A percentile compares a stretch with the other conserved stretches of the same genome.
Conservation (phyloP, 1,140 invertebrate species). For the Trypoxylus dichotomus region DNA sequence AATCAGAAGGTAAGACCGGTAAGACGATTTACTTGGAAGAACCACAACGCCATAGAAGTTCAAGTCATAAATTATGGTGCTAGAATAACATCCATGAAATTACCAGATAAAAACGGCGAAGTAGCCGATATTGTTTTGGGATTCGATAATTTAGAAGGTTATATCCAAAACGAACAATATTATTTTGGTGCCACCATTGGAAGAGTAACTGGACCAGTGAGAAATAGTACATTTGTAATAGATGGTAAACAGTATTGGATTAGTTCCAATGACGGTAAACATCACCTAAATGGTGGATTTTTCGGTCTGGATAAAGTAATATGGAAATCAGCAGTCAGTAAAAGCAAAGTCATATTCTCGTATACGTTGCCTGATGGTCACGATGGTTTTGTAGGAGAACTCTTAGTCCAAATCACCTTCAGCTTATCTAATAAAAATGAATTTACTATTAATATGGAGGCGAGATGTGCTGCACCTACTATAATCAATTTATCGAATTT, state of each 20-base stretch:
- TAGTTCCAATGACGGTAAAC: conserved; percentile 59
- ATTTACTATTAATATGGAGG: conserved; percentile 62
- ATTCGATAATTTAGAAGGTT: conserved; percentile 69
- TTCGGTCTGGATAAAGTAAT: conserved; percentile 68
- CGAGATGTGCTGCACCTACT: conserved; percentile 61
- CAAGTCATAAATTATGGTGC: conserved; percentile 71
- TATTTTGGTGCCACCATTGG: conserved; percentile 77
- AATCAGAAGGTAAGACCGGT: conserved; percentile 39
- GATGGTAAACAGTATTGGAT: conserved; percentile 63
- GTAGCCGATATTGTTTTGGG: conserved; percentile 69
- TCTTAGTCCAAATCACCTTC: conserved; percentile 60
- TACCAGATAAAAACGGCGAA: conserved; percentile 66
- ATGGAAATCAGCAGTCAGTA: conserved; percentile 52
- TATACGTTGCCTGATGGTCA: conserved; percentile 61
- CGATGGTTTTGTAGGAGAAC: conserved; percentile 63
- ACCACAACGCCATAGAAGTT: conserved; percentile 58
- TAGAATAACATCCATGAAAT: conserved; percentile 64
- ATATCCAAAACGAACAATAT: conserved; percentile 54
- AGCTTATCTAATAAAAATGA: conserved; percentile 62
- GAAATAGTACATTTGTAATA: conserved; percentile 62
- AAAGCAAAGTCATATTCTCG: conserved; percentile 56
- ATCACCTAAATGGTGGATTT: conserved; percentile 63
- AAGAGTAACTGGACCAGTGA: conserved; percentile 70
- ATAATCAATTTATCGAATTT: conserved; percentile 69
- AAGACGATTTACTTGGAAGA: conserved; percentile 59